Percentiles rank a stretch among this genome's conserved stretches.
Conservation (phyloP, 2,113 vertebrate species). For the Labrus mixtus region DNA sequence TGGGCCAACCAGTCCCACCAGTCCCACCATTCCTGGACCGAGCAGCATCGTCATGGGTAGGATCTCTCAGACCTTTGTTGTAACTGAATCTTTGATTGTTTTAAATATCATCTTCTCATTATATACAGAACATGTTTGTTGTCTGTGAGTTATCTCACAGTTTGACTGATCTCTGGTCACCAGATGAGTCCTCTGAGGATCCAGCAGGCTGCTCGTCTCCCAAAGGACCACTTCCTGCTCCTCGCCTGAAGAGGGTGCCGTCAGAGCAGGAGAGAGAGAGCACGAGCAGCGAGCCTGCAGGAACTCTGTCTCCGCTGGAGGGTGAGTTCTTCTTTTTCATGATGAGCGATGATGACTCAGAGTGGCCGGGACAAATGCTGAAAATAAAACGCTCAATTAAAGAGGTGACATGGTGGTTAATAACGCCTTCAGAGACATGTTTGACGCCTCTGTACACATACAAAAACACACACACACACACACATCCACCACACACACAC, state of each 20-base stretch:
- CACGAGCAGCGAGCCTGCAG: constrained; percentile 30
- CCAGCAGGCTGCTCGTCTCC: constrained; percentile 78
- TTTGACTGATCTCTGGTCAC: background rate
- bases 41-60: constrained; percentile 80
- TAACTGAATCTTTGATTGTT: no score
- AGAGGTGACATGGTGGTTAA: constrained; percentile 49
- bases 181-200: constrained; percentile 86
- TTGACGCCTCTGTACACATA: constrained; percentile 39
- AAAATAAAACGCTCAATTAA: constrained; percentile 21
- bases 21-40: background rate
- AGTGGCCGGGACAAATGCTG: background rate
- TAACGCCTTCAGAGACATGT: constrained; percentile 27
- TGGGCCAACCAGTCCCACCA: constrained; percentile 52
- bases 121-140: no score
- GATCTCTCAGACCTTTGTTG: no score
- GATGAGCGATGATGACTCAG: constrained; percentile 28
- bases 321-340: constrained; percentile 38
- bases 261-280: constrained; percentile 88
- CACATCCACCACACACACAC: no score
- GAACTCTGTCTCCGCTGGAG: constrained; percentile 2
- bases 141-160: no score
- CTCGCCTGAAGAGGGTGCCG: constrained; percentile 85
- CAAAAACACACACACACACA: no score
- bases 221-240: constrained; percentile 85
- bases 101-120: no score